These are phyloP conservation scores for Porites lutea DNA, from an alignment of 64 coral and sea anemone genomes.

Conservation along the genomic window DNA sequence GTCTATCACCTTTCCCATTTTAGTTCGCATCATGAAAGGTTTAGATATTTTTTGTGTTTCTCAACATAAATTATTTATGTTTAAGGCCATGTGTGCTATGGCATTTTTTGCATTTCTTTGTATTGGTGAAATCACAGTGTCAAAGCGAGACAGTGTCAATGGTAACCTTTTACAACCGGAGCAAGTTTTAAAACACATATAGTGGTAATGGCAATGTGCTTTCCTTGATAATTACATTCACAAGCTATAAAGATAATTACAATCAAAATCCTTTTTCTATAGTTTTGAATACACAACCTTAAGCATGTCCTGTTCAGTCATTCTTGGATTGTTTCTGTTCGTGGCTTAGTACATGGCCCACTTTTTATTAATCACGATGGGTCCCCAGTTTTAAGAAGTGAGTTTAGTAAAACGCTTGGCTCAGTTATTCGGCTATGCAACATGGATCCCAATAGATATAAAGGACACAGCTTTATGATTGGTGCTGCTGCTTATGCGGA, in stretches of 20 bases:
- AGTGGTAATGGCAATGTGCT: not conserved
- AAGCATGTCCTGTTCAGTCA: too few relatives aligned
- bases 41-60: too few relatives aligned
- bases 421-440: not conserved
- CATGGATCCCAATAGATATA: not conserved
- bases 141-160: too few relatives aligned
- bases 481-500: conserved; percentile 29
- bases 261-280: conserved; percentile 5
- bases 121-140: too few relatives aligned
- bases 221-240: not conserved
- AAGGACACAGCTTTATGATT: conserved; percentile 35
- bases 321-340: not conserved
- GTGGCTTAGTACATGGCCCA: not conserved
- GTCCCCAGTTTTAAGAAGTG: not conserved
- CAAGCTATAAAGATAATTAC: not conserved
- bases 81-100: too few relatives aligned
- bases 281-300: not conserved
- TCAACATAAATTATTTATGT: too few relatives aligned
- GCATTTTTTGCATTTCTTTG: too few relatives aligned
- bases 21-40: too few relatives aligned
- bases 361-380: not conserved
- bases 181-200: not conserved
- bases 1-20: too few relatives aligned
- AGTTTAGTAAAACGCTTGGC: not conserved
- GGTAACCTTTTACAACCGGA: too few relatives aligned